phyloP scores from a whole-genome alignment of 2,113 vertebrate genomes.

The Nannospalax galili region DNA sequence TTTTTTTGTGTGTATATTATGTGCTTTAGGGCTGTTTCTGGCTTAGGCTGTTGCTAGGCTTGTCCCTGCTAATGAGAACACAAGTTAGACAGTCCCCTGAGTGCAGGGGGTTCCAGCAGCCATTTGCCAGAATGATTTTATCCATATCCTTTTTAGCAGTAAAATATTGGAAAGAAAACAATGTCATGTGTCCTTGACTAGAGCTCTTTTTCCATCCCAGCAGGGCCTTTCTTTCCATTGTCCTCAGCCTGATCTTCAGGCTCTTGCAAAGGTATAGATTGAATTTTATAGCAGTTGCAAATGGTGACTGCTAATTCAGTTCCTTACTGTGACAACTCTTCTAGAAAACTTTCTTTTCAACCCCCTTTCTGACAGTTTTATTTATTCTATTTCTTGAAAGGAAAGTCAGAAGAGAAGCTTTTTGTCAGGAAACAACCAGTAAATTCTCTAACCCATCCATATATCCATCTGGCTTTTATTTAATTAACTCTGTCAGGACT shows the following conservation, averaged over 20 bases:
- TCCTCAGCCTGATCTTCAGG: not conserved
- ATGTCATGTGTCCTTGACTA: not conserved
- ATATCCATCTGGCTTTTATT: not conserved
- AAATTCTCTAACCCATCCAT: not conserved
- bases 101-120: slow-evolving; percentile 19
- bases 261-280: not conserved
- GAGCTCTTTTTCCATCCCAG: not conserved
- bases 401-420: not conserved
- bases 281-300: slow-evolving; percentile 15
- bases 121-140: slow-evolving; percentile 4
- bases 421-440: not conserved
- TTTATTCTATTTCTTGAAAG: not conserved
- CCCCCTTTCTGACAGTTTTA: not conserved
- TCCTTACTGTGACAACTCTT: not conserved
- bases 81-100: not conserved
- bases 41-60: not conserved
- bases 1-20: not conserved
- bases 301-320: not conserved
- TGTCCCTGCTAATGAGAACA: slow-evolving; percentile 2
- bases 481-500: not conserved
- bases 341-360: not conserved
- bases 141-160: not conserved
- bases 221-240: not conserved
- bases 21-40: not conserved
- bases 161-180: not conserved